phyloP scores from a whole-genome alignment of 2,888 invertebrate genomes.

The Tachina lurida region DNA sequence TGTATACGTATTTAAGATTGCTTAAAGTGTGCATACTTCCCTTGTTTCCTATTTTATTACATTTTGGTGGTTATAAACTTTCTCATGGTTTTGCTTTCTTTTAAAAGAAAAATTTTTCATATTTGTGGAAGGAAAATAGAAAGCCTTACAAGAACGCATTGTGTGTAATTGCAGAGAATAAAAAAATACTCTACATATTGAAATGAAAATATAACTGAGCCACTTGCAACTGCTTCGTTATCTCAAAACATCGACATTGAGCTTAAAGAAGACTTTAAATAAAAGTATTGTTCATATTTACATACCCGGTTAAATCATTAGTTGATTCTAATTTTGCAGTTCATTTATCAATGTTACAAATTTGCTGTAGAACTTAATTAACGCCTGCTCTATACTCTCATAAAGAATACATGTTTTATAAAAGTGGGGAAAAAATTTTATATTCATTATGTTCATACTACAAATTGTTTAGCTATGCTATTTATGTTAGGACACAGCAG shows the following conservation, averaged over 20 bases:
- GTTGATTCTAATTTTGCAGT: too few species aligned
- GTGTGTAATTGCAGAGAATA: background rate
- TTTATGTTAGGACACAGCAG: too few species aligned
- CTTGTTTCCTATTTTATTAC: background rate
- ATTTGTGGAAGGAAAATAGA: background rate
- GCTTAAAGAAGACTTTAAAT: too few species aligned
- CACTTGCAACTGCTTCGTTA: too few species aligned
- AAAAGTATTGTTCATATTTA: too few species aligned
- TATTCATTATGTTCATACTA: slow-evolving; percentile 71
- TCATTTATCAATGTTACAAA: background rate
- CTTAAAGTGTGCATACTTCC: background rate
- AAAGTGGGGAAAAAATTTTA: slow-evolving; percentile 32
- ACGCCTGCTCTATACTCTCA: background rate
- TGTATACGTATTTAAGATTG: too few species aligned
- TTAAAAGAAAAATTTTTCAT: background rate
- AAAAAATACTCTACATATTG: background rate
- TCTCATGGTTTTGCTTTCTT: background rate
- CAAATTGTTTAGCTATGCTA: slow-evolving; percentile 23
- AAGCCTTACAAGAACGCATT: background rate
- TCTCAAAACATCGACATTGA: too few species aligned
- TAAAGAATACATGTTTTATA: background rate
- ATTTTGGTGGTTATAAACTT: background rate
- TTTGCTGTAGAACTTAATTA: background rate
- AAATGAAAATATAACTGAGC: too few species aligned
- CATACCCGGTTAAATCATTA: background rate